phyloP scores from a whole-genome alignment of 2,888 invertebrate species.

The Acholoe squamosa region DNA sequence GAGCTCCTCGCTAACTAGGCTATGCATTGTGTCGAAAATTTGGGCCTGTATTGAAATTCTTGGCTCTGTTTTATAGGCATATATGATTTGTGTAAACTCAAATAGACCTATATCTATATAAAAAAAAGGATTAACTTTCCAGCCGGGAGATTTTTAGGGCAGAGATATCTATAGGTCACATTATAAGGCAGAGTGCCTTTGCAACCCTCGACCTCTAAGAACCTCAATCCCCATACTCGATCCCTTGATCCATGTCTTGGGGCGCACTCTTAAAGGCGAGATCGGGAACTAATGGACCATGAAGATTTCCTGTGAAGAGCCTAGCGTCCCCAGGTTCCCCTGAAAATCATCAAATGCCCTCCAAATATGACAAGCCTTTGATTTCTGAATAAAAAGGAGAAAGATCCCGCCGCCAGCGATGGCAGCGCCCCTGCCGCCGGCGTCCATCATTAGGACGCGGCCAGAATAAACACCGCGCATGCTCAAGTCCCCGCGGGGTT shows the following conservation, averaged over 20 bases:
- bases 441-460: slow-evolving; percentile 35
- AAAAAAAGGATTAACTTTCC: too few relatives aligned
- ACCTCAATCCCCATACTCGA: slow-evolving; percentile 11
- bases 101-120: too few relatives aligned
- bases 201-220: background rate
- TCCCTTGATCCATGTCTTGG: slow-evolving; percentile 51
- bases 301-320: slow-evolving; percentile 48
- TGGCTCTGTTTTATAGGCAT: too few relatives aligned
- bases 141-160: too few relatives aligned
- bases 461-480: slow-evolving; percentile 33
- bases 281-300: slow-evolving; percentile 51
- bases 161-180: too few relatives aligned
- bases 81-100: too few relatives aligned
- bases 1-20: too few relatives aligned
- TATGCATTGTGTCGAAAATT: too few relatives aligned
- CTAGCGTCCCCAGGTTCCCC: background rate
- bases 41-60: too few relatives aligned
- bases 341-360: background rate
- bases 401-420: background rate
- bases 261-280: slow-evolving; percentile 44
- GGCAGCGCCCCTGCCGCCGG: slow-evolving; percentile 7
- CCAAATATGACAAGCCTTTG: slow-evolving; percentile 43
- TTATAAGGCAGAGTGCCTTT: background rate
- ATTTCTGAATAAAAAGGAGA: slow-evolving; percentile 1
- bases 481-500: background rate